Conservation (phyloP, 2,888 invertebrate genomes). For the Phoronis australis region DNA sequence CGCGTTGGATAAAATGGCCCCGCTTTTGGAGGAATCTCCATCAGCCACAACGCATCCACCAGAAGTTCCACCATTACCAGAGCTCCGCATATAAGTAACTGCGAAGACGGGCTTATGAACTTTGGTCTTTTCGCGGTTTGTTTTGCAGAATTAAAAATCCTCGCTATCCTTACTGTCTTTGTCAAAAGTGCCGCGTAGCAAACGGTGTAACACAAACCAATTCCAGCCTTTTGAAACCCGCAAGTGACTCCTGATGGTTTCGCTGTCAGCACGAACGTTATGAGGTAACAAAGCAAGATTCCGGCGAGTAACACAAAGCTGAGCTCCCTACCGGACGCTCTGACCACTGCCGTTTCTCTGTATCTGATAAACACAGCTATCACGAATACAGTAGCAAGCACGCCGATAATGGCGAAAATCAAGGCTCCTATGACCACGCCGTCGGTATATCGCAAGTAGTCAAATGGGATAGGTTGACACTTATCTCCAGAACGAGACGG, state of each 20-base stretch:
- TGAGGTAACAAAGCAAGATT: conserved; percentile 46
- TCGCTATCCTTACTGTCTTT: conserved; percentile 53
- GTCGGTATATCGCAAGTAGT: conserved; percentile 60
- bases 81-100: conserved; percentile 51
- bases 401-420: conserved; percentile 58
- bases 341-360: conserved; percentile 53
- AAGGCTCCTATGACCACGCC: conserved; percentile 92
- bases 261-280: conserved; percentile 52
- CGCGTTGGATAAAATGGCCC: conserved; percentile 86
- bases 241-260: conserved; percentile 49
- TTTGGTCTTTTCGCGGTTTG: conserved; percentile 51
- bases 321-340: conserved; percentile 54
- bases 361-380: conserved; percentile 48
- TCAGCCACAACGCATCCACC: conserved; percentile 87
- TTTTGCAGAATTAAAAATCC: conserved; percentile 53
- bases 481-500: conserved; percentile 69
- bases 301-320: conserved; percentile 52
- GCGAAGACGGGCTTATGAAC: conserved; percentile 55
- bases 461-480: conserved; percentile 56
- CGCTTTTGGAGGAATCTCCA: conserved; percentile 81
- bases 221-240: conserved; percentile 50
- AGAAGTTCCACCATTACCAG: conserved; percentile 56
- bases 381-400: conserved; percentile 45
- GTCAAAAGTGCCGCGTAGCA: conserved; percentile 54
- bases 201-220: conserved; percentile 52